Evolutionary conservation across 1,140 invertebrate species (phyloP).

Genomic region (Belonocnema kinseyi): DNA sequence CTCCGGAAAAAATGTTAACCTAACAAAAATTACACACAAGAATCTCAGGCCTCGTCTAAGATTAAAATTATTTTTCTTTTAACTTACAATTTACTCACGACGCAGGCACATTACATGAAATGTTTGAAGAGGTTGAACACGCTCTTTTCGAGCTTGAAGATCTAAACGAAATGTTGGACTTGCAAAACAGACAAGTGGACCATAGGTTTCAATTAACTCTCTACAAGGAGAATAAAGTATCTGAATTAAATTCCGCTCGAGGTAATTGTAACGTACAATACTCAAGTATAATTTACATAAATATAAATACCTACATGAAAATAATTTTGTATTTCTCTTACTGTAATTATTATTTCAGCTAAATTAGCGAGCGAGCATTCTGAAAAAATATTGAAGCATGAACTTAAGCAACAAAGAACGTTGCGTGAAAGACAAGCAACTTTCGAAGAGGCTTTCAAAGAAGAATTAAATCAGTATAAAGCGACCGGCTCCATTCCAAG

Average conservation of each 20-base stretch:
- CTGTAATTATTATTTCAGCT: constrained; percentile 68
- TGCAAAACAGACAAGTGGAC: constrained; percentile 79
- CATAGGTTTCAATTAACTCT: constrained; percentile 80
- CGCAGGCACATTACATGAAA: constrained; percentile 78
- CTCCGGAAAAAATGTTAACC: too few species aligned
- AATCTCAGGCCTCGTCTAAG: too few species aligned
- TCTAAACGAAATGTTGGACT: constrained; percentile 80
- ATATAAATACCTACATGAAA: not conserved
- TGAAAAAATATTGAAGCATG: constrained; percentile 76
- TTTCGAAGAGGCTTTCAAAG: constrained; percentile 82
- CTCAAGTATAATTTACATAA: not conserved
- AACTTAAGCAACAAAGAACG: constrained; percentile 76
- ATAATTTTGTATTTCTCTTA: constrained; percentile 6
- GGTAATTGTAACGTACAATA: constrained; percentile 65
- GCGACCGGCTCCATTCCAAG: constrained; percentile 79
- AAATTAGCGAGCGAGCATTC: constrained; percentile 78
- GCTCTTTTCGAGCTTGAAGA: constrained; percentile 80
- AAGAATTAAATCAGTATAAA: constrained; percentile 81
- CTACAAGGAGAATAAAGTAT: constrained; percentile 80
- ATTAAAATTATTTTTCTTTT: constrained; percentile 24
- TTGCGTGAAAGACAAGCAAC: constrained; percentile 81
- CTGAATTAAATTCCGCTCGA: constrained; percentile 78
- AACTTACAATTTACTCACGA: not conserved
- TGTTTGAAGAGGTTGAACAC: constrained; percentile 81
- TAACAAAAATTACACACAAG: too few species aligned